Percentiles rank a stretch among this genome's conserved stretches.
phyloP scores from a whole-genome alignment of 2,113 vertebrate species.

The Mohoua ochrocephala region DNA sequence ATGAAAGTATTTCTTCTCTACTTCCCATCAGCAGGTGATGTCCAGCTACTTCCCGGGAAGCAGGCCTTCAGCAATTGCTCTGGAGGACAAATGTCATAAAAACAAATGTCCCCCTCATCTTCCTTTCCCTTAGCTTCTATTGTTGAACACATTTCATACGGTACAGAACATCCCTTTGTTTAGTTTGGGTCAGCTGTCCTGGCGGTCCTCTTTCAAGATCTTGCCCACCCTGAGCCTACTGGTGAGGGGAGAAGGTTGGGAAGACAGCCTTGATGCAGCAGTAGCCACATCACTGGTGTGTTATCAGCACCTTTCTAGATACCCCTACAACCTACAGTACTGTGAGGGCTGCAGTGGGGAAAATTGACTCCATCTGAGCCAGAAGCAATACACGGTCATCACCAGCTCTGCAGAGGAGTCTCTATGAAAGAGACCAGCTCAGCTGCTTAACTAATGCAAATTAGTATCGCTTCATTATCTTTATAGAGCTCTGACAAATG shows the following conservation, averaged over 20 bases:
- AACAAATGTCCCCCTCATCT: background rate
- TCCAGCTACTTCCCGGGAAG: background rate
- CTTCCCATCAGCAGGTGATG: background rate
- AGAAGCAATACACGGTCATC: background rate
- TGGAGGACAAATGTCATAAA: background rate
- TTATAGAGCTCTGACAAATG: slow-evolving; percentile 18
- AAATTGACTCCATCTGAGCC: background rate
- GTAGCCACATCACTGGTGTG: background rate
- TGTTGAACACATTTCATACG: background rate
- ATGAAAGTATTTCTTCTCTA: background rate
- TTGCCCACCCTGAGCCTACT: background rate
- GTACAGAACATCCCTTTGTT: background rate
- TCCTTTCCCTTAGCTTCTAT: background rate
- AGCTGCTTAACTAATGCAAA: background rate
- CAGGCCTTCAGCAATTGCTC: background rate
- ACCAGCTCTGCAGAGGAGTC: background rate
- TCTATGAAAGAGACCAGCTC: background rate
- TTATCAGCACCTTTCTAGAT: background rate
- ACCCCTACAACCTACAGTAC: background rate
- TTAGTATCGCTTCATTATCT: slow-evolving; percentile 25
- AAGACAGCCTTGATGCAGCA: background rate
- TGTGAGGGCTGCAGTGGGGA: background rate
- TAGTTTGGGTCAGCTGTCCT: background rate
- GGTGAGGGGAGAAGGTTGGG: background rate
- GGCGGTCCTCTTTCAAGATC: background rate